Base-by-base conservation (phyloP, 37 sponge, comb jelly and placozoan species). In the Eunapius fragilis region DNA sequence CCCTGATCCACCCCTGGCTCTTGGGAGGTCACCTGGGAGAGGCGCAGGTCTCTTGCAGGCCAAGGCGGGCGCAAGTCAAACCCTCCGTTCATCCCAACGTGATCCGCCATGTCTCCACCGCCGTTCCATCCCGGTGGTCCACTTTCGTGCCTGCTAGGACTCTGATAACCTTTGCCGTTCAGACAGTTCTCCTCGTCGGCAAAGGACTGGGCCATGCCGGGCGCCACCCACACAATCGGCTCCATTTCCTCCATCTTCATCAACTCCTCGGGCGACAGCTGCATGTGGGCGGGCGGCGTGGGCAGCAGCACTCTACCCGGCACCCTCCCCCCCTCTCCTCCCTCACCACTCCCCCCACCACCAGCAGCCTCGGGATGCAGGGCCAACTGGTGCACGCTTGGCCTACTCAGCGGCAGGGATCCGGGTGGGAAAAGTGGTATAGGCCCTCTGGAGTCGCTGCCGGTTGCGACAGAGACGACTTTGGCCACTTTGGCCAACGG, bases 171-270 rank as follows among this genome's bases (percentile, higher is more conserved):
- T n/a, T 34, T 28, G 45, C 78, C 28, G 14, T 17, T 58, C 58
- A 58, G 58, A 12, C 58, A 12, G 17, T 4, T 58, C 58, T 58
- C 58, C 22, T 58, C 58, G 1, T 2, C 47, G 37, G 45, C 10
- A 38, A 31, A 41, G 31, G 72, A 83, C 37, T 71, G 70, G 27
- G n/a, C 27, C 12, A 77, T 17, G 3, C 71, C 80, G 2, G 67
- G 75, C 24, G 81, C 67, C 68, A 85, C 90, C 90, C 90, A 90
- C 31, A 81, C 85, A 31, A 81, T 86, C 3, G 70, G 80, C 36
- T 71, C 31, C 26, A 76, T 19, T 2, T 48, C 37, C 69, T 80
- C 79, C 69, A 80, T 37, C 70, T 67, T 67, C 70, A 31, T 80
- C 30, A 80, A 47, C 19, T 84, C 78, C 33, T 84, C 79, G 22